Base-by-base conservation (phyloP, 2,888 invertebrate species). In the Leptura quadrifasciata region DNA sequence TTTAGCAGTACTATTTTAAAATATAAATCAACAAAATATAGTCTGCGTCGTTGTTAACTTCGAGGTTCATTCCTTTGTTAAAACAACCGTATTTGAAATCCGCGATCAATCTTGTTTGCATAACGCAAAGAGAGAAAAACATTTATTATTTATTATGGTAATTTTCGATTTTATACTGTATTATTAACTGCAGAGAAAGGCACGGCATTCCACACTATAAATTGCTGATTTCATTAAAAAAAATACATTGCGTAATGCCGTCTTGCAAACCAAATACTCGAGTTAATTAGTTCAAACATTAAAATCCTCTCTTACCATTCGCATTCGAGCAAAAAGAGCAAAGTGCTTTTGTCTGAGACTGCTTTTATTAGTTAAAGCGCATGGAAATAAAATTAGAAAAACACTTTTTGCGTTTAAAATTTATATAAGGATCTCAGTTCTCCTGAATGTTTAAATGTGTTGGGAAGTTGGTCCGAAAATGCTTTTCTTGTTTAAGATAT, bases 161-260 rank as follows among this genome's bases (percentile, higher is more conserved):
- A 76, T 76, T 72, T 76, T 68, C 72, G 75, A 76, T 76, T 72
- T 67, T 35, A 72, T 65, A 72, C 61, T 68, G 67, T 68, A 60
- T 71, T 75, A 76, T 76, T 72, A 72, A 54, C 55, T 39, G 67
- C 27, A 55, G 75, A 72, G 75, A 76, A 76, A 76, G 75, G 75
- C 72, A 39, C 27, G 35, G 61, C 72, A 76, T 76, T 72, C 75
- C 75, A 52, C n/a, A 39, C 17, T 58, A 65, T 35, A 70, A 75
- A 71, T 65, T 75, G 71, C 75, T 70, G 75, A 75, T 75, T 71
- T 61, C 70, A 60, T 76, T n/a, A 67, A 72, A 75, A 72, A 76
- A 68, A 65, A 35, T 17, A 61, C 18, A 15, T 76, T 76, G 75
- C 72, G 63, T 72, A 70, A 75, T 18, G 64, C 20, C 68, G 67